Conservation (phyloP, 2,797 vertebrate genomes). For the Brachymystax lenok region DNA sequence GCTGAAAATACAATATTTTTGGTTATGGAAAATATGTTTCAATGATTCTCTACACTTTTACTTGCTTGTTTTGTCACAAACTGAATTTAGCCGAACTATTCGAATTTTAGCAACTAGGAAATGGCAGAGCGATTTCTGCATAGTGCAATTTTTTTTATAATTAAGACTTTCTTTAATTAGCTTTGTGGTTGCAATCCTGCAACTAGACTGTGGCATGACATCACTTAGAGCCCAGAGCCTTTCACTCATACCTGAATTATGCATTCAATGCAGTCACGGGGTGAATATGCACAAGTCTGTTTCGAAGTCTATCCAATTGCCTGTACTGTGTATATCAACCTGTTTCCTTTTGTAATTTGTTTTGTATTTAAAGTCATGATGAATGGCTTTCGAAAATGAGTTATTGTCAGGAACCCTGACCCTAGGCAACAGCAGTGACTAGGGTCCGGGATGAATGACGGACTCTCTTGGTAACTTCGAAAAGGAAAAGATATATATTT, state of each 20-base stretch:
- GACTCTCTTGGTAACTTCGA: too few relatives aligned
- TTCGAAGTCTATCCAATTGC: not conserved
- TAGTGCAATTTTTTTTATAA: not conserved
- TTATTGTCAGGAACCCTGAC: not conserved
- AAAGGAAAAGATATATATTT: too few relatives aligned
- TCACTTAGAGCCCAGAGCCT: constrained; percentile 58
- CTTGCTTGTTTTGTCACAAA: too few relatives aligned
- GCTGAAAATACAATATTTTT: too few relatives aligned
- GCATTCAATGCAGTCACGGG: constrained; percentile 51
- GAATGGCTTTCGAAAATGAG: not conserved
- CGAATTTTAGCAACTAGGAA: too few relatives aligned
- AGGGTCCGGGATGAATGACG: too few relatives aligned
- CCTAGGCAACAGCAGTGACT: too few relatives aligned
- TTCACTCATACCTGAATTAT: constrained; percentile 60
- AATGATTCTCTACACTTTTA: too few relatives aligned
- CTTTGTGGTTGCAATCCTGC: constrained; percentile 23
- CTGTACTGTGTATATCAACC: not conserved
- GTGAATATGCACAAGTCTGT: not conserved
- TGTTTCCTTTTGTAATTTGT: not conserved
- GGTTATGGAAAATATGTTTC: too few relatives aligned
- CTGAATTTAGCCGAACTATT: too few relatives aligned
- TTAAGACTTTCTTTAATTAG: constrained; percentile 18
- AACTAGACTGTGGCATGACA: constrained; percentile 61
- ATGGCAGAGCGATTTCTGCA: too few relatives aligned
- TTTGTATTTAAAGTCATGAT: not conserved